phyloP scores from a whole-genome alignment of 2,888 invertebrate genomes.

The Rhogogaster chlorosoma region DNA sequence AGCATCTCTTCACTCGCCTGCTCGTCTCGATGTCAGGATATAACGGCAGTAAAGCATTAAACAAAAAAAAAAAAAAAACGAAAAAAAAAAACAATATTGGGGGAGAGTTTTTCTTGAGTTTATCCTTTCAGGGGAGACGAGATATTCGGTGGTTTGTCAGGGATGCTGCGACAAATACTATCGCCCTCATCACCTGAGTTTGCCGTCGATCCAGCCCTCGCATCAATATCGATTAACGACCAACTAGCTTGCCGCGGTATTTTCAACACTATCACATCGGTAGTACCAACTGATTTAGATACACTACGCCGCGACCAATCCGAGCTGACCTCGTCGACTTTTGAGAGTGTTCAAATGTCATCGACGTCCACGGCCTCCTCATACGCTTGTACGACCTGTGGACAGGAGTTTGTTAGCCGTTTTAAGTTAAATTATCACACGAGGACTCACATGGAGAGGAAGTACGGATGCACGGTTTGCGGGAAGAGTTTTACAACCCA shows the following conservation, averaged over 20 bases:
- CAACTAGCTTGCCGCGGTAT: constrained; percentile 33
- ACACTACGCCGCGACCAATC: neutral
- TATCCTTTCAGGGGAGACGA: constrained; percentile 76
- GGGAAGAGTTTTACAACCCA: constrained; percentile 70
- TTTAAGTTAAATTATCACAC: constrained; percentile 75
- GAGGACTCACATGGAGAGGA: constrained; percentile 68
- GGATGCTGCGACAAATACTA: constrained; percentile 76
- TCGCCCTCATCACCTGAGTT: constrained; percentile 73
- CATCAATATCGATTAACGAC: constrained; percentile 12
- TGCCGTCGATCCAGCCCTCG: neutral
- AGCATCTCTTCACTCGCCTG: constrained; percentile 60
- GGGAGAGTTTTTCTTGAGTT: constrained; percentile 73
- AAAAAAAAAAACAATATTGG: constrained; percentile 25
- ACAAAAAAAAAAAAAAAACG: neutral
- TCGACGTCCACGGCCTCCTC: constrained; percentile 62
- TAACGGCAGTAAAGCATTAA: neutral
- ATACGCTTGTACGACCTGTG: constrained; percentile 72
- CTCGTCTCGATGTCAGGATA: constrained; percentile 64
- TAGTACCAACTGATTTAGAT: constrained; percentile 23
- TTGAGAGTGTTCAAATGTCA: constrained; percentile 68
- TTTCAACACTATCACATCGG: neutral
- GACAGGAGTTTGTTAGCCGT: constrained; percentile 72
- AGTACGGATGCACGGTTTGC: constrained; percentile 72
- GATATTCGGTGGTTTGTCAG: constrained; percentile 75
- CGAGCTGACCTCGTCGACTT: constrained; percentile 53